Evolutionary conservation across 2,797 vertebrate species (phyloP).

Genomic region (Anguilla megastoma): DNA sequence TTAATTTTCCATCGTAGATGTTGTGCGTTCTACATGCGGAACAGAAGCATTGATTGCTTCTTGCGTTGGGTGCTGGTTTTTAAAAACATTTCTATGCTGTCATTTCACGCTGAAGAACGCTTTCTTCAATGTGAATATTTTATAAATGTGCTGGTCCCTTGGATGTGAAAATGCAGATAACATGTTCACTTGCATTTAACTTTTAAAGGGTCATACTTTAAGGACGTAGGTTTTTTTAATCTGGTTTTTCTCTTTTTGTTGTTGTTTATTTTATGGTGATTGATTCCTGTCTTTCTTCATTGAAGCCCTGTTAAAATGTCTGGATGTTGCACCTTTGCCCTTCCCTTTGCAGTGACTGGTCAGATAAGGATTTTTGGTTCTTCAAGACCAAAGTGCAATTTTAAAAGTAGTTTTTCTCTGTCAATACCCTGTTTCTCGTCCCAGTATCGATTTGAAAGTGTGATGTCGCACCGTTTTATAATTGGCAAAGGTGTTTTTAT

Average conservation of each 20-base stretch:
- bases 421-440: background rate
- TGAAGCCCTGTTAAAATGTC: background rate
- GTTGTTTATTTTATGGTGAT: background rate
- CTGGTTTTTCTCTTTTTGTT: background rate
- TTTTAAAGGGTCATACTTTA: background rate
- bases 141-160: conserved; percentile 2
- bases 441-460: background rate
- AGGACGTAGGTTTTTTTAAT: no score
- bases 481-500: conserved; percentile 13
- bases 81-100: conserved; percentile 3
- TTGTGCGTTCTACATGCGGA: background rate
- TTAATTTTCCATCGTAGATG: background rate
- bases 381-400: conserved; percentile 39
- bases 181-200: background rate
- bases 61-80: conserved; percentile 4
- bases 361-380: conserved; percentile 22
- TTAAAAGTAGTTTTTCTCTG: background rate
- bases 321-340: conserved; percentile 13
- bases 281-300: conserved; percentile 8
- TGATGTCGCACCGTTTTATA: background rate
- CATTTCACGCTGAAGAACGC: background rate
- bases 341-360: conserved; percentile 10
- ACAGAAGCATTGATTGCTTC: background rate
- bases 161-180: background rate
- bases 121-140: background rate